Evolutionary conservation across 2,113 vertebrate species (phyloP).

Genomic region (Aix galericulata): DNA sequence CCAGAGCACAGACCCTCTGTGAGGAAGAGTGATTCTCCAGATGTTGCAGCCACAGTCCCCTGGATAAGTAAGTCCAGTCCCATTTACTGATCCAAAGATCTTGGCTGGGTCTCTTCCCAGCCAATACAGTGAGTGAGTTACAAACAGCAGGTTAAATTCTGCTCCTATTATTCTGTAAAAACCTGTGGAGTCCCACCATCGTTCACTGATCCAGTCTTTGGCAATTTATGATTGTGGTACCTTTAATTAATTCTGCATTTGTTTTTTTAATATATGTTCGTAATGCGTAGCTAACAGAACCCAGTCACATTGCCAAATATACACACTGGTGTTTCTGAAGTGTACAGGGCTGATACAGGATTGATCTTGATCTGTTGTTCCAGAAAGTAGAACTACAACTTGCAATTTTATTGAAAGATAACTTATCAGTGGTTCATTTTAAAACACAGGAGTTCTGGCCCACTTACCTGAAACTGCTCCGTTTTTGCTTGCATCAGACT

Average conservation of each 20-base stretch:
- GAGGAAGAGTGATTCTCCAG: not conserved
- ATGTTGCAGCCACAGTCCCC: not conserved
- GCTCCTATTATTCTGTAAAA: not conserved
- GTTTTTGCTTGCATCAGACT: not conserved
- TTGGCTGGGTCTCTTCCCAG: not conserved
- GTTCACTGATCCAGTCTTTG: no score
- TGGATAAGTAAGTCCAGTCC: not conserved
- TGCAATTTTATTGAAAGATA: not conserved
- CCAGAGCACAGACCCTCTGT: not conserved
- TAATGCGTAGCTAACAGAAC: rapidly evolving
- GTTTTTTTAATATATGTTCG: not conserved
- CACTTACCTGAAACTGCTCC: not conserved
- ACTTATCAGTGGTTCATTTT: not conserved
- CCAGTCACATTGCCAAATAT: not conserved
- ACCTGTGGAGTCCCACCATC: not conserved
- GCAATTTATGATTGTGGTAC: no score
- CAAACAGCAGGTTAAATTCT: not conserved
- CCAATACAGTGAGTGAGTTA: not conserved
- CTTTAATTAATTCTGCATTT: not conserved
- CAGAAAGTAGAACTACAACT: not conserved
- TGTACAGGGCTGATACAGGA: not conserved
- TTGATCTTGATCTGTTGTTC: not conserved
- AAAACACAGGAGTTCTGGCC: not conserved
- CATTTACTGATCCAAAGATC: not conserved
- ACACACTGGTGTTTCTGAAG: not conserved